Evolutionary conservation across 2,888 invertebrate species (phyloP).

Genomic region (Lamproptera curius): DNA sequence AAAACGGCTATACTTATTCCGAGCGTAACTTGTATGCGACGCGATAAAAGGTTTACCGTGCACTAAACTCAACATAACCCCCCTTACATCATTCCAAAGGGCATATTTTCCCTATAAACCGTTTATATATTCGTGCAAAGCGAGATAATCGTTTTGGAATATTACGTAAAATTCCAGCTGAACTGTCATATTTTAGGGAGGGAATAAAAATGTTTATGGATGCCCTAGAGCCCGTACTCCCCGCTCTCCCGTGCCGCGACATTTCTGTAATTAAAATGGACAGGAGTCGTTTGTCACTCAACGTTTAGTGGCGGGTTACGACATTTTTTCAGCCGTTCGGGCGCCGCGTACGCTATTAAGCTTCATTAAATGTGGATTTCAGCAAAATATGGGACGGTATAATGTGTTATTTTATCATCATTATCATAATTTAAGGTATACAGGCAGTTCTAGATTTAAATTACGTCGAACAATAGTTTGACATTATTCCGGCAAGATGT

Average conservation of each 20-base stretch:
- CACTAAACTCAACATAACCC: constrained; percentile 21
- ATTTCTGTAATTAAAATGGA: constrained; percentile 63
- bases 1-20: too few species aligned
- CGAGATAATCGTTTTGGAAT: background rate
- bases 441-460: too few species aligned
- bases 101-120: too few species aligned
- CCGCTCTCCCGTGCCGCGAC: constrained; percentile 34
- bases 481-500: too few species aligned
- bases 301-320: constrained; percentile 36
- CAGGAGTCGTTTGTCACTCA: constrained; percentile 42
- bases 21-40: background rate
- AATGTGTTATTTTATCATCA: too few species aligned
- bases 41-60: background rate
- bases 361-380: background rate
- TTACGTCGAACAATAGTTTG: too few species aligned
- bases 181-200: constrained; percentile 42
- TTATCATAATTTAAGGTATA: too few species aligned
- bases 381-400: too few species aligned
- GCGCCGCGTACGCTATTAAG: constrained; percentile 1
- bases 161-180: constrained; percentile 15
- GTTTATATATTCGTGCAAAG: background rate
- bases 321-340: constrained; percentile 25
- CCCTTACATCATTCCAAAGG: constrained; percentile 5
- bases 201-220: constrained; percentile 54
- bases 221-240: constrained; percentile 41